phyloP scores from a whole-genome alignment of 2,888 invertebrate species.

The Barypeithes pellucidus region DNA sequence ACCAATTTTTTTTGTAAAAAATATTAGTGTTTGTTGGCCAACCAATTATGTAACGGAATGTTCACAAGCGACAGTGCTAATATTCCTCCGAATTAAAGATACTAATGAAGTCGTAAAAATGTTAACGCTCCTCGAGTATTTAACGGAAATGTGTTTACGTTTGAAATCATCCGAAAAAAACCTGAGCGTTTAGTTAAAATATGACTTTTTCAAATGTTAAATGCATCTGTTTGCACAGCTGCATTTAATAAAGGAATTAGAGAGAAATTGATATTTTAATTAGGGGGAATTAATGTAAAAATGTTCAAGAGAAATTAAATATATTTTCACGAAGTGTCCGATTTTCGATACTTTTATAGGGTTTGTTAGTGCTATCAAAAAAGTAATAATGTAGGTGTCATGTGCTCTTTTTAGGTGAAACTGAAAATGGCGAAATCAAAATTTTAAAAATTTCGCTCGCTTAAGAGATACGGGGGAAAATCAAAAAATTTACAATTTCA shows the following conservation, averaged over 20 bases:
- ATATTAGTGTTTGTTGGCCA: no score
- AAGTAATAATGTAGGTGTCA: no score
- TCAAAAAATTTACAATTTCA: no score
- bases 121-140: slow-evolving; percentile 53
- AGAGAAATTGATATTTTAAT: slow-evolving; percentile 52
- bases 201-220: slow-evolving; percentile 47
- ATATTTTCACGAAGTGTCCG: no score
- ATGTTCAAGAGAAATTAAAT: neutral
- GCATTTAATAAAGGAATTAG: slow-evolving; percentile 52
- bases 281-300: slow-evolving; percentile 17
- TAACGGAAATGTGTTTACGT: slow-evolving; percentile 54
- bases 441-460: no score
- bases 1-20: no score
- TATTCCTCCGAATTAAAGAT: slow-evolving; percentile 37
- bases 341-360: no score
- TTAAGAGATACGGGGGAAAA: no score
- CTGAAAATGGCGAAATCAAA: no score
- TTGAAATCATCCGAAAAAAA: slow-evolving; percentile 49
- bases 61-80: slow-evolving; percentile 8
- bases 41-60: no score
- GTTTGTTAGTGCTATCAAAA: no score
- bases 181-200: slow-evolving; percentile 35
- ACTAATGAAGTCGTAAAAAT: slow-evolving; percentile 54
- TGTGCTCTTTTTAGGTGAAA: no score
- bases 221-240: slow-evolving; percentile 50